phyloP scores from a whole-genome alignment of 2,888 invertebrate species.

The Halocaridina rubra region DNA sequence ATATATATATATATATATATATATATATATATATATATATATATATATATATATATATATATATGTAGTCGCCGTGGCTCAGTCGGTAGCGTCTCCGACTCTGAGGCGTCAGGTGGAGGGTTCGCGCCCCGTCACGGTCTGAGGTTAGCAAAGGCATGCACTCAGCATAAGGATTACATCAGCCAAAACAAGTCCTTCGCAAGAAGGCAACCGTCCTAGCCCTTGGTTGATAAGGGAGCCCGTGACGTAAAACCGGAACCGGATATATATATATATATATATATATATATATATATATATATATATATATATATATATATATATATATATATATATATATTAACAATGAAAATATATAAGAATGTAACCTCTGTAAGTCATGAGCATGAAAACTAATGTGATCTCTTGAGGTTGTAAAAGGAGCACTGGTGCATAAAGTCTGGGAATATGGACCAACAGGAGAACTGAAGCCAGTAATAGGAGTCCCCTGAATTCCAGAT shows the following conservation, averaged over 20 bases:
- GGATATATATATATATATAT: constrained; percentile 10
- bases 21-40: not conserved
- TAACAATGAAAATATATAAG: not conserved
- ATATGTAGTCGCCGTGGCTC: too few species aligned
- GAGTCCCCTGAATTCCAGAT: not conserved
- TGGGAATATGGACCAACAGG: not conserved
- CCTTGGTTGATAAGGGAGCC: too few species aligned
- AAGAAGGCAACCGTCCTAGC: too few species aligned
- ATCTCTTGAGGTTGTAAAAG: not conserved
- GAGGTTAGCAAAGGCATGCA: too few species aligned
- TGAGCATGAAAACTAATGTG: not conserved
- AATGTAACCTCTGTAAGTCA: not conserved
- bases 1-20: not conserved
- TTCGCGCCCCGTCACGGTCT: too few species aligned
- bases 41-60: not conserved
- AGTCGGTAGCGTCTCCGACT: too few species aligned
- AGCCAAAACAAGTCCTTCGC: too few species aligned
- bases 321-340: constrained; percentile 21
- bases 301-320: constrained; percentile 21
- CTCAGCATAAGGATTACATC: too few species aligned
- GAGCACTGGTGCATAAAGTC: not conserved
- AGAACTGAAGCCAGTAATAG: not conserved
- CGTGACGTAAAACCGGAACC: too few species aligned
- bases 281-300: not conserved
- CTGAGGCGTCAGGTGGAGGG: too few species aligned